Base-by-base conservation (phyloP, 2,113 vertebrate species). In the Lamprotornis superbus region DNA sequence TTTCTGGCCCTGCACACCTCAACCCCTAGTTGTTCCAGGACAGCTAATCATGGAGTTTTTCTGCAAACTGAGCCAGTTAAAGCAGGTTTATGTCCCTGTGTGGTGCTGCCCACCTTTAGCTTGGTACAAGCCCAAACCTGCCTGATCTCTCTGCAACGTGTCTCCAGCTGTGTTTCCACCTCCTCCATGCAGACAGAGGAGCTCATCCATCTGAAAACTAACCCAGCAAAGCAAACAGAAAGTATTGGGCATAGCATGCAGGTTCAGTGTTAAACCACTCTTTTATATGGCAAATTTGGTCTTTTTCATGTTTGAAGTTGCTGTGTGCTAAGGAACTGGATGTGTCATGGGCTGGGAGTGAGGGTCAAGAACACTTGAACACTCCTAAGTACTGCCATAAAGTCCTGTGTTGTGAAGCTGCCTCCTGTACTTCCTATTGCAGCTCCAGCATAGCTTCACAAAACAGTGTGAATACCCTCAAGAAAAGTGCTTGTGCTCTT, bases 61-160 rank as follows among this genome's bases (percentile, higher is more conserved):
- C 28, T 77, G 35, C 59, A 65, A 57, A 56, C 15, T 1, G 4
- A 94, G 25, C 7, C 14, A 40, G 4, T 42, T 67, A 59, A 78
- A 90, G 30, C 35, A 75, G 24, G 37, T 69, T 71, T 81, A 23
- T 42, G 6, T 46, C 33, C 21, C 47, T 33, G 4, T 37, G 18
- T 84, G 50, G 5, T 4, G 2, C 82, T 81, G 42, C 46, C 22
- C 42, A 33, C 28, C 10, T 81, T 91, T 37, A 35, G 8, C 37
- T 40, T 87, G 47, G 15, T 50, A 17, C 23, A 53, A 85, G 24
- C 14, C 14, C 7, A 23, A 80, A 47, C 13, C 21, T 18, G 5
- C 30, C 57, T 42, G 46, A 31, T 64, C 4, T 75, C 11, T 28
- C 28, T 0, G 0, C 37, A 39, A 3, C 1, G 3, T n/a, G 23